Evolutionary conservation across 2,113 vertebrate genomes (phyloP).

Genomic region (Otus sunia): DNA sequence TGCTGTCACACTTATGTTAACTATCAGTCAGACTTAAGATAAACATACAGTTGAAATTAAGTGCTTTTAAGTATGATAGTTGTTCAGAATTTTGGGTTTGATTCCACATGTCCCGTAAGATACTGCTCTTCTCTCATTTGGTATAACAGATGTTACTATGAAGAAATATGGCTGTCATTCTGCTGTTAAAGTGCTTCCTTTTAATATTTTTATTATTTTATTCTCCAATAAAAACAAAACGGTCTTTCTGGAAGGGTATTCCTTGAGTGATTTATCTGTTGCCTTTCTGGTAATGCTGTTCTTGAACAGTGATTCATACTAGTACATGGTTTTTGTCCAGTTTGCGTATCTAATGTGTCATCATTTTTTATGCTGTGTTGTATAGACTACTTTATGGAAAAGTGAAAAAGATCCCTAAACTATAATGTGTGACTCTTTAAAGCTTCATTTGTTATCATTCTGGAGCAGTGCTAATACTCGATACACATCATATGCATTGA

Average conservation of each 20-base stretch:
- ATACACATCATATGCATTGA: not conserved
- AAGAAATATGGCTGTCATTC: not conserved
- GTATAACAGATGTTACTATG: not conserved
- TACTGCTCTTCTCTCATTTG: not conserved
- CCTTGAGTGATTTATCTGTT: not conserved
- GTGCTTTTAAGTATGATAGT: not conserved
- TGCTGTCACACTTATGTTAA: not conserved
- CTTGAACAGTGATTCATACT: not conserved
- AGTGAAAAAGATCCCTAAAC: not conserved
- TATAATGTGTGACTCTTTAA: not conserved
- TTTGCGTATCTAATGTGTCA: not conserved
- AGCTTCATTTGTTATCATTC: not conserved
- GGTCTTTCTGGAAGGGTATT: not conserved
- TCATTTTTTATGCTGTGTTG: not conserved
- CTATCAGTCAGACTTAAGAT: not conserved
- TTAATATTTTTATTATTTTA: constrained; percentile 9
- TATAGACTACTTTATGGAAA: not conserved
- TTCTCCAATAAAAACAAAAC: not conserved
- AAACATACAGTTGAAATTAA: not conserved
- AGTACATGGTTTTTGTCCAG: not conserved
- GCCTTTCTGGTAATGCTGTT: not conserved
- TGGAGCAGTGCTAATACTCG: not conserved
- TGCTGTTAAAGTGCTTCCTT: not conserved
- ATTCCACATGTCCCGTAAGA: not conserved
- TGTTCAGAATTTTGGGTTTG: not conserved